Conservation (phyloP, 1,140 invertebrate species). For the Agrypnia vestita region DNA sequence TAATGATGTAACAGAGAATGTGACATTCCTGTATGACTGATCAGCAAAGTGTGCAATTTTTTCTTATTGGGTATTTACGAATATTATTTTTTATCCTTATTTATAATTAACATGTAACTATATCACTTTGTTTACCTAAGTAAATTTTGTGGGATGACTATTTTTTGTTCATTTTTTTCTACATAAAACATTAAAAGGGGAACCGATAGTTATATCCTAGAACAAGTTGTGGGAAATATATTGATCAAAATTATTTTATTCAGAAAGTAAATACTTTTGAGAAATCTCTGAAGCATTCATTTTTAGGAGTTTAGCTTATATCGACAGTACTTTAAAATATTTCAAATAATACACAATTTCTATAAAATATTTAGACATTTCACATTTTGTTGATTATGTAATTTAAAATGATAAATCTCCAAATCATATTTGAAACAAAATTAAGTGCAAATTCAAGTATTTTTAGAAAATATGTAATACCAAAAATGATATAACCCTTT, state of each 20-base stretch:
- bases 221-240: not conserved
- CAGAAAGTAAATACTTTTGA: too few species aligned
- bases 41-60: slow-evolving; percentile 47
- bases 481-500: too few species aligned
- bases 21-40: not conserved
- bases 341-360: too few species aligned
- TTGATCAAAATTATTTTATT: not conserved
- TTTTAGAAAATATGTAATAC: too few species aligned
- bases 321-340: too few species aligned
- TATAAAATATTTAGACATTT: too few species aligned
- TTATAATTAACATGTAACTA: slow-evolving; percentile 53
- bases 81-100: slow-evolving; percentile 39
- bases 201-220: slow-evolving; percentile 26
- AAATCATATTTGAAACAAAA: too few species aligned
- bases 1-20: not conserved
- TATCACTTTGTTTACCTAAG: slow-evolving; percentile 53
- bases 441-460: too few species aligned
- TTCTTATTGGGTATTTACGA: slow-evolving; percentile 28
- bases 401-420: too few species aligned
- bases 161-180: slow-evolving; percentile 40
- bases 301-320: too few species aligned
- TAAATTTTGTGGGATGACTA: slow-evolving; percentile 18
- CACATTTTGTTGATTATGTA: too few species aligned
- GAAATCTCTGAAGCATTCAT: too few species aligned
- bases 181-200: slow-evolving; percentile 29